These are phyloP conservation scores for Bothrops jararaca DNA, from an alignment of 2,113 vertebrate species.

Conservation along the genomic window DNA sequence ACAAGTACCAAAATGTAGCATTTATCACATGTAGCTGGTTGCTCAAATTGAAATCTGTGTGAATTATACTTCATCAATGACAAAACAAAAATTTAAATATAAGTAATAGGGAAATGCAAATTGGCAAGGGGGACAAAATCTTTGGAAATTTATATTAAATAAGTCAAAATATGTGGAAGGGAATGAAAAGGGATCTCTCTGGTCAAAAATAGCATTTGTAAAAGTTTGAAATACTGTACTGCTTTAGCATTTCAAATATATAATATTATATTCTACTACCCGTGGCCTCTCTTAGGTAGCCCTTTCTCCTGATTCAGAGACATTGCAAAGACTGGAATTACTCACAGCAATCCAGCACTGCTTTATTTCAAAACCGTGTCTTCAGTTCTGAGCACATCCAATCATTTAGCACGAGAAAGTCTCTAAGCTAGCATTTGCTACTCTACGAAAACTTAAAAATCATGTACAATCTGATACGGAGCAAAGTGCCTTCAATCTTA, in stretches of 20 bases:
- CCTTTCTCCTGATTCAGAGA: conserved; percentile 10
- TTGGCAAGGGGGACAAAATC: background rate
- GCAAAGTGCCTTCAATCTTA: background rate
- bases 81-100: background rate
- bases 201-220: background rate
- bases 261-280: background rate
- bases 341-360: background rate
- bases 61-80: background rate
- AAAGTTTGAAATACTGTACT: conserved; percentile 4
- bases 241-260: conserved; percentile 25
- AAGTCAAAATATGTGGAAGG: conserved; percentile 8
- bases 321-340: conserved; percentile 1
- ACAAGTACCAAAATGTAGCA: background rate
- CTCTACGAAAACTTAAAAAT: background rate
- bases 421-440: conserved; percentile 20
- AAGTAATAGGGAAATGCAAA: background rate
- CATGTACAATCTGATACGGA: conserved; percentile 11
- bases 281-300: background rate
- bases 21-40: background rate
- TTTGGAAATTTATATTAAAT: conserved; percentile 21
- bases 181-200: background rate
- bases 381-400: background rate
- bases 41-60: background rate
- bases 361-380: background rate
- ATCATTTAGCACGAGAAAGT: background rate